Evolutionary conservation across 1,140 invertebrate species (phyloP).

Genomic region (Bombus polaris): DNA sequence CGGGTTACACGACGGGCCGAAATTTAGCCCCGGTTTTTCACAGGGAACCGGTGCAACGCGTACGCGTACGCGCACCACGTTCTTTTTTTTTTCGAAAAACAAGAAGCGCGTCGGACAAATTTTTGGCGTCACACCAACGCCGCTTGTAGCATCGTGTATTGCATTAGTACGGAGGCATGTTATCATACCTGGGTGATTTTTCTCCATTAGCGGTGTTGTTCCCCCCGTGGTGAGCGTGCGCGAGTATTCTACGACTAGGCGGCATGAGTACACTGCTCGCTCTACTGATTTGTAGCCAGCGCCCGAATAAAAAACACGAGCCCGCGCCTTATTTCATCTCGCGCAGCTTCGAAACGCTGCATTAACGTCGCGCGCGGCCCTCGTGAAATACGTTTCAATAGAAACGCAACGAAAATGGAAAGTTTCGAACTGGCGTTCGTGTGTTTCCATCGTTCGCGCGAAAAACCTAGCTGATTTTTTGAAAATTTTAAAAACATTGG

Average conservation of each 20-base stretch:
- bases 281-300: constrained; percentile 63
- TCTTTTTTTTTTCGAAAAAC: not conserved
- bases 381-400: constrained; percentile 15
- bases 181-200: constrained; percentile 70
- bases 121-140: constrained; percentile 30
- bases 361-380: constrained; percentile 13
- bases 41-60: not conserved
- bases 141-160: constrained; percentile 61
- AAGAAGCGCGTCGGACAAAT: constrained; percentile 13
- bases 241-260: constrained; percentile 41
- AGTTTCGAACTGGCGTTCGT: not conserved
- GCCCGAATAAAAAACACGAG: constrained; percentile 17
- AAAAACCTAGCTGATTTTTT: not conserved
- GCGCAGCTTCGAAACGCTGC: constrained; percentile 20
- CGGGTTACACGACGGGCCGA: not conserved
- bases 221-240: constrained; percentile 9
- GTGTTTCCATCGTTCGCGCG: not conserved
- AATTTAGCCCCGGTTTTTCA: constrained; percentile 24
- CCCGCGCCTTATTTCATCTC: constrained; percentile 46
- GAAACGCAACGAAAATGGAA: not conserved
- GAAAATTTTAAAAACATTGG: not conserved
- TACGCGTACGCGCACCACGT: not conserved
- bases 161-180: constrained; percentile 67
- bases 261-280: constrained; percentile 52
- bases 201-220: constrained; percentile 69